Evolutionary conservation across 2,888 invertebrate species (phyloP), one percentile per base, ranked within the genome.

Genomic region (Eupithecia pulchellata): DNA sequence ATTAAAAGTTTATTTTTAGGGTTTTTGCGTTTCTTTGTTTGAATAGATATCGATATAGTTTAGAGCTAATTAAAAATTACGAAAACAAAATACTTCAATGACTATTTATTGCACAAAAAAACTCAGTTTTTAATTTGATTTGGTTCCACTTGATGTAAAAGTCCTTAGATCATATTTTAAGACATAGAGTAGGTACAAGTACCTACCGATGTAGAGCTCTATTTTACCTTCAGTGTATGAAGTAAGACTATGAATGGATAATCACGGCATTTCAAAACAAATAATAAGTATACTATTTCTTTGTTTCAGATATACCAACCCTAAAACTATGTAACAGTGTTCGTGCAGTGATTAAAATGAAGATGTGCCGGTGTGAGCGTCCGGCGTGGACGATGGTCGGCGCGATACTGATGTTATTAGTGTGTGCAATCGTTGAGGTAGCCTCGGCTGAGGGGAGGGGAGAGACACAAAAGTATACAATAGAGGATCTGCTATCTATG

Each of bases 401-500:
- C 73, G 86, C 82, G 62, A 25, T 87, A 88, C 78, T 93, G 88
- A 85, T 85, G 13, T 68, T 89, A 76, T 79, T 89, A 57, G 75
- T 85, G 81, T 87, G 88, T 78, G 86, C 76, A 13, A 73, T 77
- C 62, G 58, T 80, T 27, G 76, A 89, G 70, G 81, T 88, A 80
- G 78, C 74, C 79, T 88, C 84, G 79, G 86, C 78, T 66, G 87
- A 87, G 79, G 89, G 84, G 77, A 87, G 85, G 68, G 88, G 88
- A 27, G 92, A 93, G 74, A 85, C 91, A 0, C 92, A 91, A 73
- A 95, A 90, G 82, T 97, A 95, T 85, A 96, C 96, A 67, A 95
- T 96, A 84, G 96, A 97, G 32, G 96, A 97, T 83, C 90, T 97
- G 77, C 86, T 96, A 82, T 95, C 90, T 68, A 95, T 91, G 68